Percentiles rank a stretch among this genome's conserved stretches.
phyloP scores from a whole-genome alignment of 2,113 vertebrate genomes.

The Rallus limicola region DNA sequence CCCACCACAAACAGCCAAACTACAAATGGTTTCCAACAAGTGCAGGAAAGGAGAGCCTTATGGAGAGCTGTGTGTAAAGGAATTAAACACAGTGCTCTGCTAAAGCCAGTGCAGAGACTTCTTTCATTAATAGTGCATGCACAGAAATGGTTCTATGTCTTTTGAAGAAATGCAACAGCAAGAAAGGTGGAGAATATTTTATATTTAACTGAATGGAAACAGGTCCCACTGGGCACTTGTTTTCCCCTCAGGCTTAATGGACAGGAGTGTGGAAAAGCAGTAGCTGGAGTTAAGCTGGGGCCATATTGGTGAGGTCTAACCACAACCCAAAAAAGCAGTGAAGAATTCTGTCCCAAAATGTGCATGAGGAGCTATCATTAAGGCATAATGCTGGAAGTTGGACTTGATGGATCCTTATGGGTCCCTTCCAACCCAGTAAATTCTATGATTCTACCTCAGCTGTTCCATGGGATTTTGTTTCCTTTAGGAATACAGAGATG shows the following conservation, averaged over 20 bases:
- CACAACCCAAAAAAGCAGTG: not conserved
- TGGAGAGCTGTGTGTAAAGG: not conserved
- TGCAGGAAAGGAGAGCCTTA: not conserved
- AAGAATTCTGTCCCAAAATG: not conserved
- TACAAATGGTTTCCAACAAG: not conserved
- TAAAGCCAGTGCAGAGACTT: not conserved
- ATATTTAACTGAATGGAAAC: not conserved
- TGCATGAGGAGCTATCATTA: not conserved
- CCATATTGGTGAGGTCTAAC: not conserved
- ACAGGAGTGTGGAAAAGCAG: not conserved
- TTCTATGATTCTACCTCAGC: too few relatives aligned
- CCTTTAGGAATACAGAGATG: not conserved
- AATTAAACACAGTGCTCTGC: not conserved
- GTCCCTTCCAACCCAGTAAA: too few relatives aligned
- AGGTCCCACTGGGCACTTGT: not conserved
- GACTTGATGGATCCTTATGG: too few relatives aligned
- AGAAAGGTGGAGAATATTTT: not conserved
- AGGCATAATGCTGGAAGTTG: not conserved
- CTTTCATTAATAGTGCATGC: not conserved
- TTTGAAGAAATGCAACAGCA: not conserved
- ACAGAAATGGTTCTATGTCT: not conserved
- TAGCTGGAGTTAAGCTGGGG: constrained; percentile 60
- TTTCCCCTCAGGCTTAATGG: not conserved
- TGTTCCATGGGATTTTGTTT: not conserved
- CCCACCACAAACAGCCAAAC: not conserved